These are phyloP conservation scores for Caenorhabditis sp. DNA, from an alignment of 2,888 invertebrate species.

Conservation along the genomic window DNA sequence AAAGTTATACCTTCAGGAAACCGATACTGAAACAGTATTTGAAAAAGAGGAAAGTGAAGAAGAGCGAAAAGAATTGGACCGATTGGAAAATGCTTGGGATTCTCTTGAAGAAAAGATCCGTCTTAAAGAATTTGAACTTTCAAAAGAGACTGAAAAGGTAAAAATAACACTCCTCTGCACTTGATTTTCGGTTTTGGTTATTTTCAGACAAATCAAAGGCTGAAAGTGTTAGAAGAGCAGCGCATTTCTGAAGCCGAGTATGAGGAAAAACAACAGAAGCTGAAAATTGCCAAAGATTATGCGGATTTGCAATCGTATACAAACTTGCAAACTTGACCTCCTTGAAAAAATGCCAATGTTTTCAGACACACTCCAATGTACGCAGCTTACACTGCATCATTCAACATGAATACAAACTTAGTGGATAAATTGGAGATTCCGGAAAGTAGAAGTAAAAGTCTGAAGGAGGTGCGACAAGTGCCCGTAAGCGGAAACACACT, in stretches of 20 bases:
- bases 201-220: conserved; percentile 13
- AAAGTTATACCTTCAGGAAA: neutral
- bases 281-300: conserved; percentile 39
- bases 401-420: conserved; percentile 30
- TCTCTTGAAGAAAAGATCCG: conserved; percentile 32
- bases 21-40: neutral
- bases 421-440: conserved; percentile 29
- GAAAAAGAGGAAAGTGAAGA: neutral
- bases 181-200: neutral
- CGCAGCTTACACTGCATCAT: conserved; percentile 44
- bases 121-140: conserved; percentile 33
- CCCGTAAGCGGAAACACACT: neutral
- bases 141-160: conserved; percentile 33
- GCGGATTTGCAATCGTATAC: conserved; percentile 44
- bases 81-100: conserved; percentile 30
- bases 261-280: conserved; percentile 39
- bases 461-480: conserved; percentile 22
- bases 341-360: neutral
- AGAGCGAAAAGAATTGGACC: conserved; percentile 10
- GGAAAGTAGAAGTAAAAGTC: conserved; percentile 4
- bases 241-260: neutral
- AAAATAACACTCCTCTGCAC: neutral
- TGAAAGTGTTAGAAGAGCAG: neutral
- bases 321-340: neutral
- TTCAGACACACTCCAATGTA: conserved; percentile 55